Percentiles rank a stretch among this genome's conserved stretches.
phyloP scores from a whole-genome alignment of 2,113 vertebrate species.

The Trogon surrucura region DNA sequence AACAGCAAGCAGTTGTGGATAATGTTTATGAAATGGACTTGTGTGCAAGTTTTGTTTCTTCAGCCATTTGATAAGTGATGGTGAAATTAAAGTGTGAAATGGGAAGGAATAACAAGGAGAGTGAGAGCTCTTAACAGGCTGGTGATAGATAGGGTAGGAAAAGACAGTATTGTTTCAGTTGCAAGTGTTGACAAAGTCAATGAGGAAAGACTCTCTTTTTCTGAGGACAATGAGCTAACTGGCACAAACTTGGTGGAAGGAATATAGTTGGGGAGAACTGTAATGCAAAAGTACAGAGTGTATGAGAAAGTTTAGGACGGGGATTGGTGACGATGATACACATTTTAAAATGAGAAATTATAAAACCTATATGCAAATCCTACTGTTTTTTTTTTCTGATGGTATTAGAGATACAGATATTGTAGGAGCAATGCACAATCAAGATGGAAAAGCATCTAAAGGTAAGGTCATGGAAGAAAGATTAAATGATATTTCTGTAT shows the following conservation, averaged over 20 bases:
- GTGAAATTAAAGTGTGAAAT: not conserved
- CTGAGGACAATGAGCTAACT: not conserved
- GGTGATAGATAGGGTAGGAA: not conserved
- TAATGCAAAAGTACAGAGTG: not conserved
- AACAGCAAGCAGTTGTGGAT: not conserved
- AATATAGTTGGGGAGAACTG: not conserved
- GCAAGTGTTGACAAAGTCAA: not conserved
- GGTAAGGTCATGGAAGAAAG: not conserved
- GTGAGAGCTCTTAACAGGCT: not conserved
- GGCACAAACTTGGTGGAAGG: not conserved
- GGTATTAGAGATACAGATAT: not conserved
- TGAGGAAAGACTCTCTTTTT: not conserved
- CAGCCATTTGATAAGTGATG: accelerated
- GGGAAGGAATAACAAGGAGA: not conserved
- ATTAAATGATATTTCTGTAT: not conserved
- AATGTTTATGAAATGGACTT: not conserved
- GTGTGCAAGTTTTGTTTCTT: not conserved
- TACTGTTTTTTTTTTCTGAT: not conserved
- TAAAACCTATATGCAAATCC: not conserved
- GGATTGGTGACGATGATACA: not conserved
- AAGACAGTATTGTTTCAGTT: not conserved
- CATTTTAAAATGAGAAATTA: not conserved
- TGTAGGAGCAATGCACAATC: not conserved
- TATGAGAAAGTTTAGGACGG: not conserved
- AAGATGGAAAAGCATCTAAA: not conserved